Evolutionary conservation across 2,797 vertebrate species (phyloP).

Genomic region (Dryobates pubescens): DNA sequence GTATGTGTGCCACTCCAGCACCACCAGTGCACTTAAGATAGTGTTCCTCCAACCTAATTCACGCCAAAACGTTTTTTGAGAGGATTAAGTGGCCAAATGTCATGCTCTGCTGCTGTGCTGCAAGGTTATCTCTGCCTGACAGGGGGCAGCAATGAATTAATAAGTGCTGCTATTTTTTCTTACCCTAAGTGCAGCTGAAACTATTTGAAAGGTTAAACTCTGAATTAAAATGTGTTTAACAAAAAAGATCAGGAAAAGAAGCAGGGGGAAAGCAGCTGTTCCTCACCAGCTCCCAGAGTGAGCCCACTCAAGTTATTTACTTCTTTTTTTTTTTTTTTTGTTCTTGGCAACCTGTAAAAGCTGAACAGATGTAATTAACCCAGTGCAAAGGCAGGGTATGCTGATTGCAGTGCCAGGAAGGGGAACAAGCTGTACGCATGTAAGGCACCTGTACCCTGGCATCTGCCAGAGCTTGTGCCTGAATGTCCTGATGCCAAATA

Average conservation of each 20-base stretch:
- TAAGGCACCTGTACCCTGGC: neutral
- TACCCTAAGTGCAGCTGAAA: constrained; percentile 5
- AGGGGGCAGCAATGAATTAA: constrained; percentile 74
- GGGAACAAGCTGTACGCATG: neutral
- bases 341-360: neutral
- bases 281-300: neutral
- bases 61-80: neutral
- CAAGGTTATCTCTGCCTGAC: constrained; percentile 66
- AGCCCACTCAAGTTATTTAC: neutral
- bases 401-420: neutral
- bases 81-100: constrained; percentile 44
- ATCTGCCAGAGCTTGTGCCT: neutral
- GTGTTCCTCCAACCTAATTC: neutral
- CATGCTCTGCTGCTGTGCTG: constrained; percentile 19
- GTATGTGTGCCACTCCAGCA: accelerated
- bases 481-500: neutral
- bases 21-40: accelerated
- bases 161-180: constrained; percentile 36
- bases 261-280: neutral
- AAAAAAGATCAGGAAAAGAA: neutral
- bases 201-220: constrained; percentile 7
- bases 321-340: neutral
- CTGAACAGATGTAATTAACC: neutral
- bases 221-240: constrained; percentile 1
- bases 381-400: neutral